A percentile compares a stretch with the other conserved stretches of the same genome.
Conservation (phyloP, 2,113 vertebrate species). For the Corythaixoides concolor region DNA sequence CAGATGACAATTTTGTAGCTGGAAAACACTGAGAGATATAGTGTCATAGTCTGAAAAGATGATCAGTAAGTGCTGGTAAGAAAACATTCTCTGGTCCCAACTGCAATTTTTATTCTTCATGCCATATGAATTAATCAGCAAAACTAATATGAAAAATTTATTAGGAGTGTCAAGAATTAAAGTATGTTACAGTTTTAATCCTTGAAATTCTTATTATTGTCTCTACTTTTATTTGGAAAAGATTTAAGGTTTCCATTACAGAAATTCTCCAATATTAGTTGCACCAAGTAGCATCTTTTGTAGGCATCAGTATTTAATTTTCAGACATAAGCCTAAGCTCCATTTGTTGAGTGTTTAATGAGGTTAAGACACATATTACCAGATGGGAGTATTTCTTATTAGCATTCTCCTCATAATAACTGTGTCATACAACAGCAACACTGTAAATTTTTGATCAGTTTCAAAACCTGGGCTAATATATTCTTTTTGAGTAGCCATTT, state of each 20-base stretch:
- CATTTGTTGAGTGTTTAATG: neutral
- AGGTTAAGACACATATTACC: neutral
- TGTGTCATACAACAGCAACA: neutral
- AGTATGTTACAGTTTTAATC: neutral
- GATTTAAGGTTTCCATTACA: neutral
- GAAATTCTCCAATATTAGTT: neutral
- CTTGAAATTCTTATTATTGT: neutral
- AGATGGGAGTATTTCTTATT: neutral
- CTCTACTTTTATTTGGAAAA: neutral
- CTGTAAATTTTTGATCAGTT: neutral
- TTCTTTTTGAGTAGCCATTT: neutral
- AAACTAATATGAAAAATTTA: neutral
- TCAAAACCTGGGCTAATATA: neutral
- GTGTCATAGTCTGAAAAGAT: neutral
- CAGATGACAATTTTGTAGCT: neutral
- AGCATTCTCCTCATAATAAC: neutral
- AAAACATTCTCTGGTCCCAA: neutral
- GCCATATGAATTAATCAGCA: neutral
- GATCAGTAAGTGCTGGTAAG: neutral
- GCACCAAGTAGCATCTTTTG: neutral
- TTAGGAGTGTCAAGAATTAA: neutral
- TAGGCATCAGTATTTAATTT: neutral
- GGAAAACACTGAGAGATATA: neutral
- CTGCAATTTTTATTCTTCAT: neutral
- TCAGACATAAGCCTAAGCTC: neutral